Base-by-base conservation (phyloP, 2,113 vertebrate species). In the Drymodes brunneopygia region DNA sequence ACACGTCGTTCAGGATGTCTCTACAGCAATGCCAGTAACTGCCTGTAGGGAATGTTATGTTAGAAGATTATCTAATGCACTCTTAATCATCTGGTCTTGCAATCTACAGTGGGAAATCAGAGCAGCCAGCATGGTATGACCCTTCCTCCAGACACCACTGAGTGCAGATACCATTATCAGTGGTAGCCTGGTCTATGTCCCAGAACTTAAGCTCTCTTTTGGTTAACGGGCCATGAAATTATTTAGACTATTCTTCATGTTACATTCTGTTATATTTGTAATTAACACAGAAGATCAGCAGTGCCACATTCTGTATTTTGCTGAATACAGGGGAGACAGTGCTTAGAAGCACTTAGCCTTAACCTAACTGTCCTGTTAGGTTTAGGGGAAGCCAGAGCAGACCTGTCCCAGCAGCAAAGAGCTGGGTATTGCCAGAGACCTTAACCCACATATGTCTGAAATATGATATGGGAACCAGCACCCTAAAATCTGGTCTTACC, bases 21-120 rank as follows among this genome's bases (percentile, higher is more conserved):
- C 95, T 95, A 91, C 87, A 85, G 93, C 94, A 97, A 95, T 95
- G 92, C 95, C 95, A 96, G 93, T 77, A 82, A 88, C 93, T 86
- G 93, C 95, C 93, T 91, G 87, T 90, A 94, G 95, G 95, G 94
- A 96, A 96, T n/a, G 93, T 95, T 78, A 95, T 7, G 71, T 86
- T 90, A 96, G 85, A 97, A 83, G 91, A 92, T 95, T 96, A 96
- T 82, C 93, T 95, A 93, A 44, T 83, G 85, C 72, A 90, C 93
- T 83, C 64, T 82, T 62, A 70, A 82, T 94, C 94, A 93, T 60
- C 71, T 88, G 71, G 50, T 87, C 74, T 82, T 93, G 85, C 92
- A 88, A 90, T 86, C 71, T 95, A 93, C 87, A 90, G 71, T 90
- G 81, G 94, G 83, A 78, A 84, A 83, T 6, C 42, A 58, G 79